Conservation (phyloP, 2,797 vertebrate genomes). For the Sebastes miniatus region DNA sequence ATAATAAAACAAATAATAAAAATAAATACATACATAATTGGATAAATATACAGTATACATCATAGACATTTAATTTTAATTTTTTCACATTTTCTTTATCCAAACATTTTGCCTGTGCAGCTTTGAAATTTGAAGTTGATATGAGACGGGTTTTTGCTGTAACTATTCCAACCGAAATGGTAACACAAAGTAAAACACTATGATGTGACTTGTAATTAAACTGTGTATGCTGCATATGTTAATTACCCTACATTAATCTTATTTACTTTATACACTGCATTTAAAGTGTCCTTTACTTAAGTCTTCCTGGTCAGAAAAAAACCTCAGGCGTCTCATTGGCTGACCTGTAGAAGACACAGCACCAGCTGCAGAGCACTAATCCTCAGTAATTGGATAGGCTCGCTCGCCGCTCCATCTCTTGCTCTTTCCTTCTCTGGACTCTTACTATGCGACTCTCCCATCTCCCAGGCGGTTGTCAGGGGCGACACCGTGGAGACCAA, state of each 20-base stretch:
- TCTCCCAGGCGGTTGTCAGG: conserved; percentile 60
- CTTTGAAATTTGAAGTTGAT: neutral
- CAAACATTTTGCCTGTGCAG: neutral
- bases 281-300: conserved; percentile 28
- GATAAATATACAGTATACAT: too few species aligned
- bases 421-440: conserved; percentile 15
- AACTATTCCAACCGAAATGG: neutral
- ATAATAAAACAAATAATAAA: too few species aligned
- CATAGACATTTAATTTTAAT: too few species aligned
- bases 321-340: conserved; percentile 40
- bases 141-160: neutral
- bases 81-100: neutral
- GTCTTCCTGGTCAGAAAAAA: conserved; percentile 12
- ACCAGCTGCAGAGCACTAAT: conserved; percentile 64
- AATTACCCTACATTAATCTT: neutral
- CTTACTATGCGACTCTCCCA: conserved; percentile 27
- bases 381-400: conserved; percentile 70
- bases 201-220: neutral
- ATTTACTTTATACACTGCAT: conserved; percentile 9
- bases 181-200: neutral
- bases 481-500: conserved; percentile 62
- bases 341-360: conserved; percentile 33
- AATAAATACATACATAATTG: too few species aligned
- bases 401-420: conserved; percentile 12
- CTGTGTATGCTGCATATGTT: neutral